Base-by-base conservation (phyloP, 2,888 invertebrate genomes). In the Rhyacophila evoluta region DNA sequence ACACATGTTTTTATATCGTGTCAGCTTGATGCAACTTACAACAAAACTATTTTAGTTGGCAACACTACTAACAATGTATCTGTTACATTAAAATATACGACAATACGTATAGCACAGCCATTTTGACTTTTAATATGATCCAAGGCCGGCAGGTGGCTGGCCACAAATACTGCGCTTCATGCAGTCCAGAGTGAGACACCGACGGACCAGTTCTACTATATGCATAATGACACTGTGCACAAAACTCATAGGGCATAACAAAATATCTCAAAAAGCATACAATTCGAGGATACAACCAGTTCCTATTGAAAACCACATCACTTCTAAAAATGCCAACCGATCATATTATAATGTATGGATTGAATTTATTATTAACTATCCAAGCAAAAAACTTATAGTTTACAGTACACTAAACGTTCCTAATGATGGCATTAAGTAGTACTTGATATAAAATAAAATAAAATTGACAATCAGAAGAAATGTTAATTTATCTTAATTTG, bases 71-170 rank as follows among this genome's bases (percentile, higher is more conserved):
- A 41, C 27, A 74, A 39, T 71, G 39, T 72, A 55, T 77, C 70
- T 28, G 70, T 78, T 78, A 78, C 28, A 75, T 73, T 80, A 78
- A 79, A 80, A 81, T 76, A 81, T 81, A 81, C 80, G 77, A 75
- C 73, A 84, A 86, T 85, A 87, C 87, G 87, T 87, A 87, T 87
- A 88, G 88, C 89, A 88, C 89, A 88, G 89, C 89, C 89, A 86
- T 87, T 85, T 85, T 85, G 86, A 86, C 85, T 85, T 78, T 74
- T 76, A 77, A 79, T 76, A 72, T 73, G 79, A 74, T 55, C 55
- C 41, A 72, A 78, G 76, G 72, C 77, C 69, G 77, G 29, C 37
- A 78, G 78, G 79, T 78, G 78, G 27, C n/a, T 25, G 19, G 4
- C 15, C 12, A 28, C n/a, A 41, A 28, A 19, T 39, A 25, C 28